phyloP scores from a whole-genome alignment of 2,797 vertebrate species.

The Acanthurus lineatus region DNA sequence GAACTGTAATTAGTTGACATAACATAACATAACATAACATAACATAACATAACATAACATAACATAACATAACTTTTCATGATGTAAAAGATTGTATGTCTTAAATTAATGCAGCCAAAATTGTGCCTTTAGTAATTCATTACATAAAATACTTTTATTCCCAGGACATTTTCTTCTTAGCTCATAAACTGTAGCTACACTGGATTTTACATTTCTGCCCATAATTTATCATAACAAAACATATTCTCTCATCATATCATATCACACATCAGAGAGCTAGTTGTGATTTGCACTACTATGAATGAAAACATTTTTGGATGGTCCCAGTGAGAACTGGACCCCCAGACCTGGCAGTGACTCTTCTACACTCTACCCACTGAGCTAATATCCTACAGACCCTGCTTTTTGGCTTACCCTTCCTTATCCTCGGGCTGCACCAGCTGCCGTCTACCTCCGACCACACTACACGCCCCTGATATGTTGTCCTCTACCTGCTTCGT shows the following conservation, averaged over 20 bases:
- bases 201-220: background rate
- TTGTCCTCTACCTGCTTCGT: slow-evolving; percentile 68
- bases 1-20: background rate
- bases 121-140: background rate
- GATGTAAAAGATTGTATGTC: background rate
- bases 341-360: slow-evolving; percentile 61
- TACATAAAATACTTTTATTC: slow-evolving; percentile 2
- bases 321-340: slow-evolving; percentile 59
- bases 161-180: background rate
- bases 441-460: slow-evolving; percentile 74
- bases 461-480: slow-evolving; percentile 66
- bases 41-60: no score
- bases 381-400: slow-evolving; percentile 73
- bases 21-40: no score
- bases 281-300: slow-evolving; percentile 23
- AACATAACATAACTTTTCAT: background rate
- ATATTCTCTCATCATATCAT: background rate
- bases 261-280: no score
- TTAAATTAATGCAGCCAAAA: background rate
- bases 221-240: background rate
- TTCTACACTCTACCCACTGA: slow-evolving; percentile 65
- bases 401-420: slow-evolving; percentile 75
- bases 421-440: slow-evolving; percentile 79
- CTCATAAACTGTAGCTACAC: background rate
- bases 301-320: slow-evolving; percentile 58